Evolutionary conservation across 1,140 invertebrate species (phyloP).

Genomic region (Drosophila lacertosa): DNA sequence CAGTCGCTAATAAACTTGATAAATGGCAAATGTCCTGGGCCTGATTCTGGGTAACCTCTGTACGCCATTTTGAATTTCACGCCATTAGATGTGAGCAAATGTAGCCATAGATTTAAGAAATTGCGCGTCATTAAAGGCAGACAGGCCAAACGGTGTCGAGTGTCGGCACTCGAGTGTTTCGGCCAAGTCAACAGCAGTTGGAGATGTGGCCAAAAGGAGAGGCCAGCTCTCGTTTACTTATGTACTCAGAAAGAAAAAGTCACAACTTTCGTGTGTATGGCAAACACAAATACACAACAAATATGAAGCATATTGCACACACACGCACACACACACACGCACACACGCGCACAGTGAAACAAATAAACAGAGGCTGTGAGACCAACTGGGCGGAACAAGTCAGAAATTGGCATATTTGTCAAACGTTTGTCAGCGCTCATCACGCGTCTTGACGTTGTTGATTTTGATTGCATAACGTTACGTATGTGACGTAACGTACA

Average conservation of each 20-base stretch:
- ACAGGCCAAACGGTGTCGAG: conserved; percentile 68
- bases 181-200: conserved; percentile 53
- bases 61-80: conserved; percentile 78
- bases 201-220: not conserved
- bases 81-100: conserved; percentile 67
- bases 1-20: conserved; percentile 76
- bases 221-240: conserved; percentile 37
- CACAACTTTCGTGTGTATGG: conserved; percentile 65
- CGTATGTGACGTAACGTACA: conserved; percentile 43
- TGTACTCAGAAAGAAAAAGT: conserved; percentile 67
- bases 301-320: conserved; percentile 64
- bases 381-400: conserved; percentile 1
- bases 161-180: conserved; percentile 61
- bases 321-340: conserved; percentile 12
- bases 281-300: conserved; percentile 72
- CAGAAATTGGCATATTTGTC: conserved; percentile 45
- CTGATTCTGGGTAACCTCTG: conserved; percentile 16
- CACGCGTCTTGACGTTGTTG: conserved; percentile 36
- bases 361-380: conserved; percentile 10
- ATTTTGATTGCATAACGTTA: conserved; percentile 39
- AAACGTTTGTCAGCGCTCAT: conserved; percentile 41
- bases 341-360: conserved; percentile 9
- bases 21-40: conserved; percentile 62
- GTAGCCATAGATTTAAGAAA: conserved; percentile 68
- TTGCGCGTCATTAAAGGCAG: conserved; percentile 66